Conservation (phyloP, 2,797 vertebrate genomes). For the Phataginus tetradactyla region DNA sequence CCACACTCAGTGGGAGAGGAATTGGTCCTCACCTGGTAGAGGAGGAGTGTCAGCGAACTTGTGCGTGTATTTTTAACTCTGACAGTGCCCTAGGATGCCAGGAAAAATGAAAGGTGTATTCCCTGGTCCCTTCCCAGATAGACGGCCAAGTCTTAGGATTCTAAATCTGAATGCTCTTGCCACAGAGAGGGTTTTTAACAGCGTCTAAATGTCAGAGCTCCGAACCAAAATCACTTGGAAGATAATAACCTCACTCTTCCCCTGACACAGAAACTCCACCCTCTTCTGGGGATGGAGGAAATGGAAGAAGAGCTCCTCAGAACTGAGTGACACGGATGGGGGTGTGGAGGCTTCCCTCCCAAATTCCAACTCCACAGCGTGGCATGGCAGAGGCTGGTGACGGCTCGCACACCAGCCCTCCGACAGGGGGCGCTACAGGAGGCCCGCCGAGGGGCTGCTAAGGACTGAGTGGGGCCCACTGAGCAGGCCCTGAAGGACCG, state of each 20-base stretch:
- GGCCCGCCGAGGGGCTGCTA: background rate
- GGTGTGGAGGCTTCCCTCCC: background rate
- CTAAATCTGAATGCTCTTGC: background rate
- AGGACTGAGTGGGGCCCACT: background rate
- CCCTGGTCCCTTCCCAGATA: background rate
- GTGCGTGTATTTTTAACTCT: background rate
- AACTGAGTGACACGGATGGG: background rate
- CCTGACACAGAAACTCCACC: background rate
- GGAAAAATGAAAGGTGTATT: background rate
- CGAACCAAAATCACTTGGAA: background rate
- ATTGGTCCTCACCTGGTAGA: background rate
- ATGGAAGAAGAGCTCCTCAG: background rate
- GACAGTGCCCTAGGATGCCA: background rate
- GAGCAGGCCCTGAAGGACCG: background rate
- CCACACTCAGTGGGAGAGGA: background rate
- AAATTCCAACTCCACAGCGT: background rate
- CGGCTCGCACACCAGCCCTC: background rate
- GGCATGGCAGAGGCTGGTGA: too few relatives aligned
- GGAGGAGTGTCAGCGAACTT: background rate
- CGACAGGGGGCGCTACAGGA: rapidly evolving
- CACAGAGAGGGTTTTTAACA: background rate
- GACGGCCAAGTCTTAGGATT: background rate
- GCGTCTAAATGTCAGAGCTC: background rate
- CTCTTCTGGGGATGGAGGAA: too few relatives aligned
- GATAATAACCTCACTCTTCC: background rate